Evolutionary conservation across 2,797 vertebrate species (phyloP), one percentile per base, ranked within the genome.

Genomic region (Nyctalus aviator): DNA sequence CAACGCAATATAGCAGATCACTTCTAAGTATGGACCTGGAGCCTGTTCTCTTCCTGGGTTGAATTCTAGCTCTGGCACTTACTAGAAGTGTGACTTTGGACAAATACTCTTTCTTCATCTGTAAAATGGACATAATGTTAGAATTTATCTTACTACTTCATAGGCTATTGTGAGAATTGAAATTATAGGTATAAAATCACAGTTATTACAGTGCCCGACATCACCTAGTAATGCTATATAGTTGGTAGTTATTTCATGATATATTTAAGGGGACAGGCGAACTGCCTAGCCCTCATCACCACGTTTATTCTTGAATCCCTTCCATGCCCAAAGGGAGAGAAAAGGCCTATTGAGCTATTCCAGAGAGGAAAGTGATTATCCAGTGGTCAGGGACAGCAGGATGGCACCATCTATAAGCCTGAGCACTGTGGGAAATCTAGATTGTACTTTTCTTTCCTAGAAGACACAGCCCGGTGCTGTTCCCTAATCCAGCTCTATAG

Each of bases 71-170:
- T 88, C 69, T 8, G 14, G 44, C 14, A 23, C 37, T 93, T 88
- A 72, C 37, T 66, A 87, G 15, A 48, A 64, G 20, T 84, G 79
- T 77, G 57, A 76, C 87, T 94, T 69, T 27, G 75, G 72, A 71
- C 46, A 84, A 72, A 68, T 41, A 92, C 55, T 94, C 27, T 85
- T 71, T 85, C 30, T 84, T 93, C 35, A 81, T 84, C 72, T 91
- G 30, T 82, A 66, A 93, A 91, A 84, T 85, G 84, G 48, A 57
- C 32, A 88, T 4, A 75, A 27, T 84, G 48, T 57, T 57, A 69
- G 14, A 50, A 59, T 48, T 50, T 72, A 62, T 32, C 23, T 91
- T 35, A 84, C 0, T 57, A 64, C 84, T 91, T 88, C 59, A 64
- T 2, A 89, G 35, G 57, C 59, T 69, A 17, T 37, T 84, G 17